Base-by-base conservation (phyloP, 2,888 invertebrate genomes). In the Andrena bucephala region DNA sequence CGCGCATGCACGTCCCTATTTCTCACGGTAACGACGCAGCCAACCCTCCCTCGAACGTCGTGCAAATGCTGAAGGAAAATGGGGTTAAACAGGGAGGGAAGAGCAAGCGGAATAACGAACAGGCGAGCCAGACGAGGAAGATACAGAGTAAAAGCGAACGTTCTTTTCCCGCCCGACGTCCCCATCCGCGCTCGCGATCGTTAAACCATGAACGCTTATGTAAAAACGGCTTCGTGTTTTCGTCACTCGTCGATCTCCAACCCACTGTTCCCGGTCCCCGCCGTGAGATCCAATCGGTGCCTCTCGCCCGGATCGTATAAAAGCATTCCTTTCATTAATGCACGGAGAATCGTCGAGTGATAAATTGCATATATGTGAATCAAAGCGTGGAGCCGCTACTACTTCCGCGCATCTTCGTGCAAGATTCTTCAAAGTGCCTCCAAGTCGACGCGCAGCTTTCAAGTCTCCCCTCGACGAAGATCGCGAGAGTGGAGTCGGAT, bases 1-100 rank as follows among this genome's bases (percentile, higher is more conserved):
- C 87, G 88, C 86, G 80, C 86, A 88, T 90, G 88, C 89, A 87
- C 87, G 84, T 85, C 82, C 82, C 83, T 89, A 89, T 91, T 89
- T 89, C 85, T 78, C 79, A 72, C 76, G 74, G 84, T 86, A 91
- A 90, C 89, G 91, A 88, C 88, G 84, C 79, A 68, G 24, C 81
- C 82, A 74, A 83, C 83, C 74, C 77, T 75, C 70, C 74, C 68
- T 52, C 72, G 76, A 63, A 73, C 72, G 77, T 59, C 76, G 74
- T 57, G 84, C 68, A 52, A 81, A 87, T 69, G 74, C 36, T 24
- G 68, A 78, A 74, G 77, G 79, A 81, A 85, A 80, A 80, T 66
- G 76, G 76, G 82, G 65, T 85, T 85, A 73, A 73, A 69, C 71
- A 36, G 29, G 77, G 20, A 33, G 16, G 42, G 54, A 67, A 50